Conservation (phyloP, 2,113 vertebrate genomes). For the Lepidothrix coronata region DNA sequence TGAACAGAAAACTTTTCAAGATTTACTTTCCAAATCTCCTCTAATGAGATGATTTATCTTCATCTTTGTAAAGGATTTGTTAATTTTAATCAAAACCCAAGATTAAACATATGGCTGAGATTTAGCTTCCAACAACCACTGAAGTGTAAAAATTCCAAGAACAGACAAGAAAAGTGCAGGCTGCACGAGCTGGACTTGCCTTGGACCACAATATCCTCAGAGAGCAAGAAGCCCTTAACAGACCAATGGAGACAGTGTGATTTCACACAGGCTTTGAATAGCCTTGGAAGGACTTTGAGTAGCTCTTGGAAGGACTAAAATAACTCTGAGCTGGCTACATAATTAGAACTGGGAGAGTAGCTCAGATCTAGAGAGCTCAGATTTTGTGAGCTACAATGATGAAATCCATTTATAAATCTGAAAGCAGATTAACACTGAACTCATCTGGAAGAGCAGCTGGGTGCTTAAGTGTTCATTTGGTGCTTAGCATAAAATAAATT, state of each 20-base stretch:
- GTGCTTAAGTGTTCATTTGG: neutral
- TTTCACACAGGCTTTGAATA: neutral
- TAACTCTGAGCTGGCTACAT: neutral
- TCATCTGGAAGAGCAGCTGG: neutral
- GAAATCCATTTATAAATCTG: neutral
- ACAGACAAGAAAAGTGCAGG: neutral
- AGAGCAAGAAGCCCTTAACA: neutral
- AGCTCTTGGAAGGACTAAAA: neutral
- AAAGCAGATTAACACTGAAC: neutral
- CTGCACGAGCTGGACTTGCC: neutral
- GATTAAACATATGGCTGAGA: neutral
- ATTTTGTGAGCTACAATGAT: neutral
- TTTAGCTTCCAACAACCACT: neutral
- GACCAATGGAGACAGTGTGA: neutral
- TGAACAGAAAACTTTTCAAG: neutral
- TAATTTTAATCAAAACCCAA: neutral
- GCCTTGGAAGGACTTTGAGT: too few species aligned
- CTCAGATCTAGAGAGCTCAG: neutral
- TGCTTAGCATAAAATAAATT: neutral
- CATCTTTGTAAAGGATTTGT: neutral
- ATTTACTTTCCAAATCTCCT: neutral
- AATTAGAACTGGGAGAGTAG: neutral
- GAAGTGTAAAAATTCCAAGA: neutral
- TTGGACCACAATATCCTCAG: neutral
- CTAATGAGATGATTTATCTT: neutral